These are phyloP conservation scores for Microcaecilia unicolor DNA, from an alignment of 2,797 vertebrate genomes.

Conservation along the genomic window DNA sequence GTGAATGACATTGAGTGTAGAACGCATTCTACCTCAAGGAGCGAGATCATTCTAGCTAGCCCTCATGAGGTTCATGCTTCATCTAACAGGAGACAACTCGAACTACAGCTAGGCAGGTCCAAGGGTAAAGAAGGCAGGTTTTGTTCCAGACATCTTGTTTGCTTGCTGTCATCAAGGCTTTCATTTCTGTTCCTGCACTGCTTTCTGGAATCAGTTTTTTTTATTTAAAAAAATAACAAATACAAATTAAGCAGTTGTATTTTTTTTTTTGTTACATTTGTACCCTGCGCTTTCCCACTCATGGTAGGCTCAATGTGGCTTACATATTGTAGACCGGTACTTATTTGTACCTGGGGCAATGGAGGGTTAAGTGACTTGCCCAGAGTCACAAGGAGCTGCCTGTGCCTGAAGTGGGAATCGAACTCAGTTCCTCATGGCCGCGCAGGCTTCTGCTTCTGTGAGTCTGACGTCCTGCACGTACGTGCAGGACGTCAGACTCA, in stretches of 20 bases:
- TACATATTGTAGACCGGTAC: too few species aligned
- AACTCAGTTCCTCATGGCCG: too few species aligned
- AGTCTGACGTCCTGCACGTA: too few species aligned
- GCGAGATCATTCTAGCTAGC: neutral
- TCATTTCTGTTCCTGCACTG: neutral
- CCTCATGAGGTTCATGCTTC: slow-evolving; percentile 32
- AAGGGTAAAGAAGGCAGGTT: slow-evolving; percentile 18
- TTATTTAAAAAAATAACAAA: neutral
- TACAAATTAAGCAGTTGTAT: slow-evolving; percentile 4
- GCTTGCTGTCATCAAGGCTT: slow-evolving; percentile 10
- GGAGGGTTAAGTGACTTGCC: too few species aligned
- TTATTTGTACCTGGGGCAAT: too few species aligned
- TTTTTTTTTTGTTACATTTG: too few species aligned
- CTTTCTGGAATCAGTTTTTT: slow-evolving; percentile 7
- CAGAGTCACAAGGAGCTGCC: too few species aligned
- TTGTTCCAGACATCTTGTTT: slow-evolving; percentile 19
- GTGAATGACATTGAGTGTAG: slow-evolving; percentile 5
- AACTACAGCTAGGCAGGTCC: slow-evolving; percentile 20
- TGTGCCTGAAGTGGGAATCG: too few species aligned
- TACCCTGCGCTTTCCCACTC: too few species aligned
- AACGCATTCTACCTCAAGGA: neutral
- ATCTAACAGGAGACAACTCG: slow-evolving; percentile 31
- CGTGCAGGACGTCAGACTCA: too few species aligned
- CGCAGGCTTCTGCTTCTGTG: too few species aligned
- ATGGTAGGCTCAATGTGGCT: too few species aligned